Percentiles rank a stretch among this genome's conserved stretches.
Conservation (phyloP, 2,113 vertebrate species). For the Oxyruncus cristatus region DNA sequence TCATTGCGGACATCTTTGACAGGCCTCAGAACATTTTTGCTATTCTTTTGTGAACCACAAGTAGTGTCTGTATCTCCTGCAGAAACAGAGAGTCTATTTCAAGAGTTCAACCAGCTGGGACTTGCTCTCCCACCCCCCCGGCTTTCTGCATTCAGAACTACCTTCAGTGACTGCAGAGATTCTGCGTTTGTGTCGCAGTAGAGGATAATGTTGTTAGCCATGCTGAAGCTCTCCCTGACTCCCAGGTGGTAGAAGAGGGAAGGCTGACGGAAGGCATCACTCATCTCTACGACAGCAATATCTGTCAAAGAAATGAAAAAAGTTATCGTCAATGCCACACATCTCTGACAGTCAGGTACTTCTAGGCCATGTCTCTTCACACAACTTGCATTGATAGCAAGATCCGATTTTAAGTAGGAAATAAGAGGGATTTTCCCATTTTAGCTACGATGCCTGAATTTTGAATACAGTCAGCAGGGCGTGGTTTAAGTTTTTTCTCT, state of each 20-base stretch:
- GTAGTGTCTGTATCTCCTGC: background rate
- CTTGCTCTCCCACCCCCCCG: background rate
- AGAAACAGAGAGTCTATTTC: background rate
- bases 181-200: constrained; percentile 93
- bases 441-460: background rate
- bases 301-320: constrained; percentile 75
- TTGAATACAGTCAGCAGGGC: constrained; percentile 5
- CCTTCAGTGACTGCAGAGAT: constrained; percentile 94
- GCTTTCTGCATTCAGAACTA: constrained; percentile 37
- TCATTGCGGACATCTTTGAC: background rate
- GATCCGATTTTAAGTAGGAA: constrained; percentile 1
- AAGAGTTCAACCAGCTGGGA: background rate
- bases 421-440: constrained; percentile 40
- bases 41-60: background rate
- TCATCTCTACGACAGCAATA: constrained; percentile 97
- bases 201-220: constrained; percentile 98
- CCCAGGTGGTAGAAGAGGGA: constrained; percentile 97
- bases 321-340: background rate
- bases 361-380: background rate
- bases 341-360: background rate
- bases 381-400: background rate
- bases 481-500: background rate
- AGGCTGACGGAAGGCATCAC: constrained; percentile 94
- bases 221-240: constrained; percentile 97
- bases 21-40: background rate